Conservation (phyloP, 2,113 vertebrate species). For the Rhabdomys dilectus region DNA sequence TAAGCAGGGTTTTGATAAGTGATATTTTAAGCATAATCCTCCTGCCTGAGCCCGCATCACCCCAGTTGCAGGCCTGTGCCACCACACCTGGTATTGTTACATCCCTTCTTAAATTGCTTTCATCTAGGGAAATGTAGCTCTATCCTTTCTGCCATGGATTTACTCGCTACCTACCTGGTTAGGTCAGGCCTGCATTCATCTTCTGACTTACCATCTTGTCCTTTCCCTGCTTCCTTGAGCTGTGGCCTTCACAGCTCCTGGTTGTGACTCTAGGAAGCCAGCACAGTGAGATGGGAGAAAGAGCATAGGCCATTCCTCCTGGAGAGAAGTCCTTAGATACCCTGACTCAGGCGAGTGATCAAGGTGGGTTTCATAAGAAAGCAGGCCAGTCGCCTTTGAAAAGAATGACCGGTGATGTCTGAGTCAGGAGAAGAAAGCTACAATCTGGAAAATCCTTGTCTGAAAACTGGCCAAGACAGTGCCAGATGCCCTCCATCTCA, state of each 20-base stretch:
- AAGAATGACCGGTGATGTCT: background rate
- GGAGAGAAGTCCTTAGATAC: background rate
- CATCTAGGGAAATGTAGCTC: background rate
- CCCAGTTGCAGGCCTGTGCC: background rate
- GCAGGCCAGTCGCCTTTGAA: background rate
- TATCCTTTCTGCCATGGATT: background rate
- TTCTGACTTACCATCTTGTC: background rate
- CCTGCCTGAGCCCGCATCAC: background rate
- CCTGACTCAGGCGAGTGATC: background rate
- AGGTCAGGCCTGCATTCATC: background rate
- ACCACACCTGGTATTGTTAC: background rate
- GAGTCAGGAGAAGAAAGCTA: background rate
- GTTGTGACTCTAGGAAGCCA: background rate
- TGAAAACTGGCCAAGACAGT: background rate
- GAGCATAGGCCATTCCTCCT: background rate
- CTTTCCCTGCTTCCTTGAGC: background rate
- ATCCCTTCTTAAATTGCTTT: background rate
- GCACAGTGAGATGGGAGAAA: background rate
- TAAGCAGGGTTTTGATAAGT: background rate
- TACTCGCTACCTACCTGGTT: background rate
- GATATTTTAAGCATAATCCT: background rate
- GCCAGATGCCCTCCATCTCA: background rate
- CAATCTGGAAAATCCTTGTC: background rate
- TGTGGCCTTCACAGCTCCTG: background rate
- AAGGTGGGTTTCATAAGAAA: background rate